Base-by-base conservation (phyloP, 2,888 invertebrate genomes). In the Chrysolina americana region DNA sequence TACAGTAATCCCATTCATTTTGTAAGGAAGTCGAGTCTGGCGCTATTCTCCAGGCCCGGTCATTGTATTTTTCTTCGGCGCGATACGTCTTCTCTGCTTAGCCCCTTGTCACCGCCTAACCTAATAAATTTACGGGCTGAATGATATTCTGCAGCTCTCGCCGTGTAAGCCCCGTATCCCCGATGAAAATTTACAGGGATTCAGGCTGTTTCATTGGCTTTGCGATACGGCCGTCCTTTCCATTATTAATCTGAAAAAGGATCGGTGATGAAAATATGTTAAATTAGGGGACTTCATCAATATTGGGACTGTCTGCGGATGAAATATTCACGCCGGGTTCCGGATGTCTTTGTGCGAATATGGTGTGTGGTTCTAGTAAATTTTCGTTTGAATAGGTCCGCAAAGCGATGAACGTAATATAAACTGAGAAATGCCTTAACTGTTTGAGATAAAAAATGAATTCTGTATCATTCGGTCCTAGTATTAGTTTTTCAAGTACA, bases 41-140 rank as follows among this genome's bases (percentile, higher is more conserved):
- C 81, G 78, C 76, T 81, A 81, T 82, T 80, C 81, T 79, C 78
- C 80, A 79, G 79, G 73, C 71, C 76, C 80, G 83, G 85, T 84
- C 85, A 85, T 85, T 86, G 85, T 87, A 87, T 87, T 86, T 86
- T 86, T 87, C 86, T 78, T 53, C 86, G 85, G 85, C 84, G 86
- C 86, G 85, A 87, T 87, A 86, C 86, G 87, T 87, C 87, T 87
- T 86, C 83, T 81, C 83, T 81, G 83, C 83, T 85, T 85, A 86
- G 86, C 85, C 86, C 73, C 87, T 83, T 87, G 87, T 87, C 87
- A 86, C 86, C 86, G 85, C 86, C 86, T 87, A 85, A 86, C 85
- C 86, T 86, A 87, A 87, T 87, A 87, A 87, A 87, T 87, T 87
- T 87, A 85, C 85, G 83, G 84, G 83, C 84, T 85, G 87, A 87